A percentile compares a stretch with the other conserved stretches of the same genome.
phyloP scores from a whole-genome alignment of 2,888 invertebrate species.

The Campopleginae sp. region DNA sequence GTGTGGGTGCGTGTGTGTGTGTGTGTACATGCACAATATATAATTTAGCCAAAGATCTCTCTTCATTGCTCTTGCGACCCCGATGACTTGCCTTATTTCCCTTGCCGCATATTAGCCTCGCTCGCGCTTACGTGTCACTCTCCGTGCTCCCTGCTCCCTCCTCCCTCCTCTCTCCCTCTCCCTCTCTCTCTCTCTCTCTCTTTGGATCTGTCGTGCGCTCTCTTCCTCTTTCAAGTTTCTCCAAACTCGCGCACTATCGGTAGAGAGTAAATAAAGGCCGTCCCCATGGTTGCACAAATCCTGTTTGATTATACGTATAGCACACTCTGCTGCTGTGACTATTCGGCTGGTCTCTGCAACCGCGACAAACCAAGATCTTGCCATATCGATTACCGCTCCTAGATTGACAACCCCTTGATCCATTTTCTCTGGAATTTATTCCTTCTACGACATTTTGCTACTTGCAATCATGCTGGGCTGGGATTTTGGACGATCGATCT shows the following conservation, averaged over 20 bases:
- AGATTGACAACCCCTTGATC: slow-evolving; percentile 19
- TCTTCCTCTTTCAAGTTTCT: slow-evolving; percentile 3
- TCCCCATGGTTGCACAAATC: slow-evolving; percentile 43
- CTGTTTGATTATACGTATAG: slow-evolving; percentile 52
- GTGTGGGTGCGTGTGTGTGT: neutral
- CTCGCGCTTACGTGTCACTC: slow-evolving; percentile 19
- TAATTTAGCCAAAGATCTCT: slow-evolving; percentile 44
- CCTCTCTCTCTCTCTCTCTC: slow-evolving; percentile 3
- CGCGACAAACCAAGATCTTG: neutral
- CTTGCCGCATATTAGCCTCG: slow-evolving; percentile 57
- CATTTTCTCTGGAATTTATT: neutral
- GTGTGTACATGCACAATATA: neutral
- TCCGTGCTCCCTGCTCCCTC: neutral
- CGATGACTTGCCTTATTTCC: slow-evolving; percentile 66
- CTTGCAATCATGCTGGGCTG: neutral
- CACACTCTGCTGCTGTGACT: neutral
- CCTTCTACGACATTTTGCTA: neutral
- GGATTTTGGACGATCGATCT: neutral
- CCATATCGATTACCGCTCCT: slow-evolving; percentile 4
- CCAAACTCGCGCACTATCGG: slow-evolving; percentile 15
- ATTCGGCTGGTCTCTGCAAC: slow-evolving; percentile 13
- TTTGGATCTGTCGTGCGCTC: no score
- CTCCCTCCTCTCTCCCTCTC: neutral
- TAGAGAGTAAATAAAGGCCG: slow-evolving; percentile 52
- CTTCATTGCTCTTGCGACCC: slow-evolving; percentile 52